These are phyloP conservation scores for Eurypyga helias DNA, from an alignment of 2,113 vertebrate genomes.

Conservation along the genomic window DNA sequence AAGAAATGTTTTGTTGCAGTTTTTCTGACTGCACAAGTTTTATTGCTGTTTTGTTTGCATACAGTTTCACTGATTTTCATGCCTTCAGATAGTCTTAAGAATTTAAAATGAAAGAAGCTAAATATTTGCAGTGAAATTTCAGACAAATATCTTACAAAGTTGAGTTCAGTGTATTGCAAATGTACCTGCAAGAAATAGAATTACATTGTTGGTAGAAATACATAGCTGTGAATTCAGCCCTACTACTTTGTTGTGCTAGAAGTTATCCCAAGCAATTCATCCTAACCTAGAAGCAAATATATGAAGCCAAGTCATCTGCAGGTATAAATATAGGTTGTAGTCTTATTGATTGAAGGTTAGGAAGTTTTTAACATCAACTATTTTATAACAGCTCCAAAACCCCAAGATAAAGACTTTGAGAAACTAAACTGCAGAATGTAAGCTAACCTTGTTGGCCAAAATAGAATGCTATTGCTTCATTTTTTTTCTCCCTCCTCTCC, in stretches of 20 bases:
- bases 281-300: neutral
- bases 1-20: neutral
- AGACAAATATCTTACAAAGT: neutral
- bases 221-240: neutral
- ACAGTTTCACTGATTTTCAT: neutral
- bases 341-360: neutral
- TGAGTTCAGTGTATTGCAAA: neutral
- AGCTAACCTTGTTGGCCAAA: neutral
- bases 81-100: neutral
- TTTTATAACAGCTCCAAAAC: neutral
- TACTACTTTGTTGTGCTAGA: fast-evolving
- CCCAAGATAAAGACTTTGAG: neutral
- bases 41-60: neutral
- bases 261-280: neutral
- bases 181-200: neutral
- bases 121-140: neutral
- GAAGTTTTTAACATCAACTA: neutral
- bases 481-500: neutral
- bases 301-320: neutral
- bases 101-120: neutral
- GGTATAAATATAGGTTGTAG: neutral
- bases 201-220: neutral
- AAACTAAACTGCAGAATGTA: neutral
- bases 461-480: neutral
- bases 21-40: neutral